Conservation (phyloP, 2,113 vertebrate genomes). For the Nothoprocta pentlandii region DNA sequence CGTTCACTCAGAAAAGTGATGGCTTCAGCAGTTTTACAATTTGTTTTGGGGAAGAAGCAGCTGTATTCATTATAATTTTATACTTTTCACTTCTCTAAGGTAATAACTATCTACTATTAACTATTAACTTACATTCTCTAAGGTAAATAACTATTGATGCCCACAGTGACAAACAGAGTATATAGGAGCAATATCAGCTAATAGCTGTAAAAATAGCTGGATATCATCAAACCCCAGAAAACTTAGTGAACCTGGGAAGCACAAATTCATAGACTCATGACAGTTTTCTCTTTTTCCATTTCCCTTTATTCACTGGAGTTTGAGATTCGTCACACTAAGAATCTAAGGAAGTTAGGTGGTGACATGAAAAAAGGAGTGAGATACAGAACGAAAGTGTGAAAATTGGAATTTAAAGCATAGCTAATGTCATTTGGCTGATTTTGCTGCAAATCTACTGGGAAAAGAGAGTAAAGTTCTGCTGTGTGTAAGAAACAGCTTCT, state of each 20-base stretch:
- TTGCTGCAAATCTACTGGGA: neutral
- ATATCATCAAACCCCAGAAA: slow-evolving; percentile 17
- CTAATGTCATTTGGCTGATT: slow-evolving; percentile 72
- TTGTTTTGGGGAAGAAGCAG: neutral
- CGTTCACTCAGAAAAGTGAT: neutral
- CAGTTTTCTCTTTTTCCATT: neutral
- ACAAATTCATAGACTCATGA: neutral
- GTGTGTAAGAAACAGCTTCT: neutral
- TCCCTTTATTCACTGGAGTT: neutral
- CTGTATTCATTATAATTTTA: neutral
- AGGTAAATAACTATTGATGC: neutral
- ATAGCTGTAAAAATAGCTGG: neutral
- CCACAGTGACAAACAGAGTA: neutral
- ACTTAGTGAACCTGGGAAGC: neutral
- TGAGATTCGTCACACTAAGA: slow-evolving; percentile 47
- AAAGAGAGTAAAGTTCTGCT: neutral
- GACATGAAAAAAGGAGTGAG: slow-evolving; percentile 54
- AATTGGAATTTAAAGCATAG: slow-evolving; percentile 65
- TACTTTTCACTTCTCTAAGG: neutral
- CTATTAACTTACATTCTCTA: neutral
- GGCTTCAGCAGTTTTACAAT: neutral
- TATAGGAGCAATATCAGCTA: neutral
- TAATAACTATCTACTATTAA: too few species aligned
- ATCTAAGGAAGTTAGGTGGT: slow-evolving; percentile 47
- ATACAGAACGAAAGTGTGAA: slow-evolving; percentile 56